Evolutionary conservation across 1,140 invertebrate genomes (phyloP), one percentile per base, ranked within the genome.

Genomic region (Campodea augens): DNA sequence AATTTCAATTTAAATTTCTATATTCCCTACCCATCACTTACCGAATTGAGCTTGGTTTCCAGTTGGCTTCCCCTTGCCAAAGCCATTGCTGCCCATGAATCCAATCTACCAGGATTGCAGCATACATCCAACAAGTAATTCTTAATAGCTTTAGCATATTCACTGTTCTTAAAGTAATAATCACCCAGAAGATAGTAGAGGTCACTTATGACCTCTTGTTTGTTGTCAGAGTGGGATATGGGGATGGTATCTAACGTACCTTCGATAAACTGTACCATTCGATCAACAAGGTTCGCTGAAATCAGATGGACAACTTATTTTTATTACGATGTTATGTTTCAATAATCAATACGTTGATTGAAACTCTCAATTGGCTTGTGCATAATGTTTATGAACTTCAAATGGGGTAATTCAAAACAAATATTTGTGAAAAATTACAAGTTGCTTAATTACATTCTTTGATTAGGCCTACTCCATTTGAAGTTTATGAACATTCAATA

Each of bases 51-150:
- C 61, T 79, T 77, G 13, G 74, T 77, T 55, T 90, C 87, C 38
- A 93, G 67, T 55, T 77, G 71, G 48, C 77, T 81, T 22, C 73
- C 78, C 53, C 79, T 77, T 2, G 85, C 77, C 46, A 93, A 68
- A 0, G 86, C 83, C 57, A 93, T 72, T 15, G 79, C 81, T 5
- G 87, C 85, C 91, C 90, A 97, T 0, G 90, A 88, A 63, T 90
- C 86, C 38, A 92, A 70, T 38, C 89, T 66, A 39, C 67, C 62
- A 5, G 78, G 78, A 60, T 81, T 82, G 20, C 81, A 62, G 45
- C 81, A 77, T 1, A 95, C 62, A 67, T 95, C 90, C 45, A 80
- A 62, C 22, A 78, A 66, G 57, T 89, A 92, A 62, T 81, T 89
- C 51, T 79, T 75, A 4, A 83, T 71, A 3, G 86, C 81, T 58